Conservation (phyloP, 2,888 invertebrate genomes). For the Habroteleia sp. region DNA sequence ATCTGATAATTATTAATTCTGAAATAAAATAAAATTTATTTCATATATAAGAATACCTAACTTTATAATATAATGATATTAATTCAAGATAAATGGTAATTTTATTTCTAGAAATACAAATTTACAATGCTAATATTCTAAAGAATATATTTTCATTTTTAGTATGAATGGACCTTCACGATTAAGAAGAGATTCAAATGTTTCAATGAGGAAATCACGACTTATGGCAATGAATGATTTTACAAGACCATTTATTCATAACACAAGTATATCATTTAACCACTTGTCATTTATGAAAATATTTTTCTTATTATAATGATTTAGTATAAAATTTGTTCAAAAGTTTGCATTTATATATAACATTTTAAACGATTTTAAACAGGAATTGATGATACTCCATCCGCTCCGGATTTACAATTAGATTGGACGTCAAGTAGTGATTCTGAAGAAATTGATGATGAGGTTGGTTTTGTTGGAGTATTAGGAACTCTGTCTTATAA, state of each 20-base stretch:
- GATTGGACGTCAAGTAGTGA: conserved; percentile 87
- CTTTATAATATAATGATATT: too few relatives aligned
- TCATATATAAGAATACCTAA: too few relatives aligned
- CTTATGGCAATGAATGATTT: conserved; percentile 36
- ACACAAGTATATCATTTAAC: neutral
- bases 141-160: conserved; percentile 58
- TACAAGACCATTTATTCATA: conserved; percentile 48
- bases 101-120: too few relatives aligned
- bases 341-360: too few relatives aligned
- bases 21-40: too few relatives aligned
- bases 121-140: too few relatives aligned
- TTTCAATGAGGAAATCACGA: neutral
- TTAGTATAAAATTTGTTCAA: too few relatives aligned
- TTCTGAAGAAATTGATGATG: conserved; percentile 82
- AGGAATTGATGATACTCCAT: conserved; percentile 82
- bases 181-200: conserved; percentile 60
- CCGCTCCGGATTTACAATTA: conserved; percentile 88
- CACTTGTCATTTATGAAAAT: too few relatives aligned
- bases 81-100: too few relatives aligned
- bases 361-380: too few relatives aligned
- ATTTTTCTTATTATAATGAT: too few relatives aligned
- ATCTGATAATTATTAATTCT: too few relatives aligned
- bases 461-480: conserved; percentile 83
- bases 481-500: conserved; percentile 76
- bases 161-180: conserved; percentile 71